Percentiles rank a stretch among this genome's conserved stretches.
phyloP scores from a whole-genome alignment of 1,140 invertebrate species.

The Cyphomyrmex costatus region DNA sequence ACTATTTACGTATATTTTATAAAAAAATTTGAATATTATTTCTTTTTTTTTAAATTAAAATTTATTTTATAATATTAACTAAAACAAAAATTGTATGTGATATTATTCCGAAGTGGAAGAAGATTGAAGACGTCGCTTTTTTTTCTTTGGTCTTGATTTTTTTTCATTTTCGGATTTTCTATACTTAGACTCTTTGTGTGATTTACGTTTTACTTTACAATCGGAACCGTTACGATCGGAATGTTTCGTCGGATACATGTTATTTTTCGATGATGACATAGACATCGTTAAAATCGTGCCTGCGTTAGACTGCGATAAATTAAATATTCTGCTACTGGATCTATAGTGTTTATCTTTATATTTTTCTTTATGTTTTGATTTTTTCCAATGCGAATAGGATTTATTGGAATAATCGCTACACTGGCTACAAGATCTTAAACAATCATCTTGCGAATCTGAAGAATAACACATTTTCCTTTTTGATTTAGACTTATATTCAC shows the following conservation, averaged over 20 bases:
- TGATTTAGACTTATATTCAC: conserved; percentile 32
- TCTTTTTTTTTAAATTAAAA: conserved; percentile 21
- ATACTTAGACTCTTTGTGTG: conserved; percentile 68
- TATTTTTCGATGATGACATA: conserved; percentile 65
- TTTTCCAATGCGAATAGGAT: conserved; percentile 60
- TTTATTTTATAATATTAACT: conserved; percentile 33
- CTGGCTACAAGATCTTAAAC: conserved; percentile 62
- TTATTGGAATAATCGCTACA: conserved; percentile 71
- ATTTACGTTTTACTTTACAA: conserved; percentile 62
- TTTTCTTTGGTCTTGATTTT: conserved; percentile 70
- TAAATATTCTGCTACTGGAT: conserved; percentile 59
- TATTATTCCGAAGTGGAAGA: conserved; percentile 56
- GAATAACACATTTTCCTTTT: conserved; percentile 30
- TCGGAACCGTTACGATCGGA: conserved; percentile 70
- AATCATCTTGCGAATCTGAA: conserved; percentile 55
- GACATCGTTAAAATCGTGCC: conserved; percentile 57
- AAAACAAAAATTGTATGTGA: conserved; percentile 22
- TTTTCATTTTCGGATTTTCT: conserved; percentile 72
- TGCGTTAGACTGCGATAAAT: conserved; percentile 52
- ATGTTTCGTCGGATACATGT: conserved; percentile 73
- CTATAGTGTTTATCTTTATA: conserved; percentile 67
- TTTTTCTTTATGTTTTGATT: conserved; percentile 74
- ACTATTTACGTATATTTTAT: not conserved
- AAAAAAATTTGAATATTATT: conserved; percentile 19
- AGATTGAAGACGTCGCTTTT: conserved; percentile 56